phyloP scores from a whole-genome alignment of 2,113 vertebrate species.

The Cyphomyrus plagiostoma region DNA sequence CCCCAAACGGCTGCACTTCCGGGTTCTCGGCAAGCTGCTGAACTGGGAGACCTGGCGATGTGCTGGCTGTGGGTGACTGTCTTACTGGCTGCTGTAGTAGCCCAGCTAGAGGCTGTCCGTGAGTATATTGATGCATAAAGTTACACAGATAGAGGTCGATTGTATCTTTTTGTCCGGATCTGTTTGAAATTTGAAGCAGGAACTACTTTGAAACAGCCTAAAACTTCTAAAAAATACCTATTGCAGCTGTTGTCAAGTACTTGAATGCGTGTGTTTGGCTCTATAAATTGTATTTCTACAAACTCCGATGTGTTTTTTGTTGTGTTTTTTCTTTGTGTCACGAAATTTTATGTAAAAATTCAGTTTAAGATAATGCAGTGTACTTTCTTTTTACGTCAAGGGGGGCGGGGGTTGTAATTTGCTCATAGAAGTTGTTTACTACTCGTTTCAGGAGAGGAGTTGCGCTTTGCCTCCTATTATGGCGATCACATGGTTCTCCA shows the following conservation, averaged over 20 bases:
- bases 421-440: not conserved
- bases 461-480: constrained; percentile 78
- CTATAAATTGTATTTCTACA: not conserved
- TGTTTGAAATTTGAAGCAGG: not conserved
- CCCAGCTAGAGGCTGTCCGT: not conserved
- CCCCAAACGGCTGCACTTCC: not conserved
- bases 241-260: not conserved
- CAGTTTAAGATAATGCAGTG: not conserved
- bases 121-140: constrained; percentile 1
- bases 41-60: not conserved
- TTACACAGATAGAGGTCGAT: not conserved
- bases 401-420: not conserved
- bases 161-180: not conserved
- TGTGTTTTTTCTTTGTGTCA: not conserved
- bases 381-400: not conserved
- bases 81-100: not conserved
- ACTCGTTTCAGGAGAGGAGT: constrained; percentile 43
- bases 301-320: not conserved
- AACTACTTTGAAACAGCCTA: not conserved
- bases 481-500: constrained; percentile 81
- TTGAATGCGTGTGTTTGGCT: not conserved
- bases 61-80: not conserved
- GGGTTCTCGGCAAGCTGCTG: not conserved
- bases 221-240: not conserved
- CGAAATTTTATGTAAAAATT: not conserved